phyloP scores from a whole-genome alignment of 2,888 invertebrate species.

The Sarcophaga rosellei region DNA sequence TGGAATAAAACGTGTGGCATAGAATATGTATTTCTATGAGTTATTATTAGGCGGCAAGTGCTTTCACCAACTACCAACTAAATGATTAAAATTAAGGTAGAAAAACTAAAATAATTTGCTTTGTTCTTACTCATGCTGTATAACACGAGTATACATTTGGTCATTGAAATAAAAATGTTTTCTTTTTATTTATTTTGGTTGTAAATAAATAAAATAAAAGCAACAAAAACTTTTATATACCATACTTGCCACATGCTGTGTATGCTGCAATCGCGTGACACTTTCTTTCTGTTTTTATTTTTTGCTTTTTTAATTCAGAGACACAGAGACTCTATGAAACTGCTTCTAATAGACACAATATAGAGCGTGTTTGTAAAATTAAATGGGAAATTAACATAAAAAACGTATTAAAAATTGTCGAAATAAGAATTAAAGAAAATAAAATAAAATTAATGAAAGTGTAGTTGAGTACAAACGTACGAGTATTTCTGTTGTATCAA shows the following conservation, averaged over 20 bases:
- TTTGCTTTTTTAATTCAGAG: not conserved
- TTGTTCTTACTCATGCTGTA: not conserved
- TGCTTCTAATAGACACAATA: slow-evolving; percentile 37
- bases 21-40: not conserved
- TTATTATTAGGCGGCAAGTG: not conserved
- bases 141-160: not conserved
- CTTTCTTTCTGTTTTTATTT: slow-evolving; percentile 10
- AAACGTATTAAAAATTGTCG: slow-evolving; percentile 36
- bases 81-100: not conserved
- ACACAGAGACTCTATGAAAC: not conserved
- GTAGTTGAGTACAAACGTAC: not conserved
- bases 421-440: slow-evolving; percentile 12
- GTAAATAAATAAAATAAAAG: slow-evolving; percentile 3
- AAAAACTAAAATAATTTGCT: not conserved
- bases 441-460: not conserved
- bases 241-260: slow-evolving; percentile 53
- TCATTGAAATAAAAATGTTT: not conserved
- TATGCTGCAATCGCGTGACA: slow-evolving; percentile 67
- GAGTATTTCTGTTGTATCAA: not conserved
- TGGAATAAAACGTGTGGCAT: not conserved
- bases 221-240: not conserved
- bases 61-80: not conserved
- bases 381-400: slow-evolving; percentile 50
- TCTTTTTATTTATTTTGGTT: not conserved
- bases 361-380: slow-evolving; percentile 35